These are phyloP conservation scores for Caenorhabditis sulstoni DNA, from an alignment of 2,888 invertebrate genomes.

Conservation along the genomic window DNA sequence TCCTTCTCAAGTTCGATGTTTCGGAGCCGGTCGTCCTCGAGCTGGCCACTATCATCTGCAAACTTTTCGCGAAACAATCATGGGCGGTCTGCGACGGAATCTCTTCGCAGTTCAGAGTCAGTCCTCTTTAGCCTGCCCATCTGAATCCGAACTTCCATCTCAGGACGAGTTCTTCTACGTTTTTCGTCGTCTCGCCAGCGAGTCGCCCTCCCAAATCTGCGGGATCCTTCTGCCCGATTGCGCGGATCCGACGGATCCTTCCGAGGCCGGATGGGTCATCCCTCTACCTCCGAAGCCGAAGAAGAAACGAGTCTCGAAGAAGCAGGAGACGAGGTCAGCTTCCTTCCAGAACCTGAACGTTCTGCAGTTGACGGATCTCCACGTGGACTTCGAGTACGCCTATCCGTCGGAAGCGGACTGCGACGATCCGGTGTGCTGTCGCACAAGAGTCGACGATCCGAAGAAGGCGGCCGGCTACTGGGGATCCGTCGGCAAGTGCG, in stretches of 20 bases:
- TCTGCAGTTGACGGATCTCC: conserved; percentile 94
- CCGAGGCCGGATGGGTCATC: conserved; percentile 75
- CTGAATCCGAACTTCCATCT: too few species aligned
- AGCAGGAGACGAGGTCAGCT: neutral
- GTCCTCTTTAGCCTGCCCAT: neutral
- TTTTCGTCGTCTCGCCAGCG: conserved; percentile 68
- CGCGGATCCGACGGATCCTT: conserved; percentile 83
- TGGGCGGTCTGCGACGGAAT: conserved; percentile 78
- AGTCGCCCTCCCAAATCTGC: conserved; percentile 73
- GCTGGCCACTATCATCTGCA: conserved; percentile 74
- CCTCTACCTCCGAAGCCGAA: conserved; percentile 54
- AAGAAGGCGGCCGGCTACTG: conserved; percentile 88
- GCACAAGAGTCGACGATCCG: conserved; percentile 58
- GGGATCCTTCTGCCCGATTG: conserved; percentile 76
- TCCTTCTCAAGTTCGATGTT: conserved; percentile 67
- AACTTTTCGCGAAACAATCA: conserved; percentile 72
- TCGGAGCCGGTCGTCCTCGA: conserved; percentile 72
- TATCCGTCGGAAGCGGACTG: conserved; percentile 92
- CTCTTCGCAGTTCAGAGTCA: conserved; percentile 76
- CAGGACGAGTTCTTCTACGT: conserved; percentile 79
- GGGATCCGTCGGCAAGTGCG: conserved; percentile 96
- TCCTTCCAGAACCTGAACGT: conserved; percentile 55
- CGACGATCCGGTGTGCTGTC: conserved; percentile 93
- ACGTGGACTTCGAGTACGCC: conserved; percentile 93
- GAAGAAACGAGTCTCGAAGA: conserved; percentile 13